phyloP scores from a whole-genome alignment of 2,797 vertebrate species.

The Crypturellus tataupa region DNA sequence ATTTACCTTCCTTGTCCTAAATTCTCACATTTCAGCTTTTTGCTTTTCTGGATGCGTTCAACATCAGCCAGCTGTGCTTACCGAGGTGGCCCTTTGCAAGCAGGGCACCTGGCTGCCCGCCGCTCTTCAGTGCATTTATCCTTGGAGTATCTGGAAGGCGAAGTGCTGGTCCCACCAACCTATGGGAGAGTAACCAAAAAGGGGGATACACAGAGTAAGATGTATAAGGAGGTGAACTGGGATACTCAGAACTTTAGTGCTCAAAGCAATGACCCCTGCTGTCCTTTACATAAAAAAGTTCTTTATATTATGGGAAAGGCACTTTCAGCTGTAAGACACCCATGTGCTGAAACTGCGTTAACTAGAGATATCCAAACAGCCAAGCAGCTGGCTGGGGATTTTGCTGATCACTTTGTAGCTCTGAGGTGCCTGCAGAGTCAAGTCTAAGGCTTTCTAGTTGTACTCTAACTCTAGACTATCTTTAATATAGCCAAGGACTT shows the following conservation, averaged over 20 bases:
- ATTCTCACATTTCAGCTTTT: not conserved
- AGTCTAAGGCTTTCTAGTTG: not conserved
- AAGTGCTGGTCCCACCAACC: not conserved
- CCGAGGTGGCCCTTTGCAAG: not conserved
- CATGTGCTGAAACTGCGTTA: not conserved
- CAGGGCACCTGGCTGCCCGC: not conserved
- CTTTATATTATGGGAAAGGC: not conserved
- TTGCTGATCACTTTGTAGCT: not conserved
- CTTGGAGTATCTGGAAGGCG: not conserved
- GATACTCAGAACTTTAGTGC: fast-evolving
- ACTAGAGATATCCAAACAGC: not conserved
- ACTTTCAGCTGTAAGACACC: not conserved
- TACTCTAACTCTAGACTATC: not conserved
- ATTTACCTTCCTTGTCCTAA: not conserved
- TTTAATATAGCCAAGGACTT: not conserved
- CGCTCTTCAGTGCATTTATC: no score
- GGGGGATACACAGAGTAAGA: no score
- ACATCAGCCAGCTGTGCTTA: not conserved
- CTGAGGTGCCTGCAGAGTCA: not conserved
- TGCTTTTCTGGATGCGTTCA: not conserved
- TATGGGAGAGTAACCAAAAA: no score
- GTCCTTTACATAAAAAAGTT: fast-evolving
- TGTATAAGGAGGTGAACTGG: fast-evolving
- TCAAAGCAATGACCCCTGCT: not conserved
- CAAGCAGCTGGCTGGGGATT: not conserved